Evolutionary conservation across 2,113 vertebrate genomes (phyloP).

Genomic region (Siniperca chuatsi): DNA sequence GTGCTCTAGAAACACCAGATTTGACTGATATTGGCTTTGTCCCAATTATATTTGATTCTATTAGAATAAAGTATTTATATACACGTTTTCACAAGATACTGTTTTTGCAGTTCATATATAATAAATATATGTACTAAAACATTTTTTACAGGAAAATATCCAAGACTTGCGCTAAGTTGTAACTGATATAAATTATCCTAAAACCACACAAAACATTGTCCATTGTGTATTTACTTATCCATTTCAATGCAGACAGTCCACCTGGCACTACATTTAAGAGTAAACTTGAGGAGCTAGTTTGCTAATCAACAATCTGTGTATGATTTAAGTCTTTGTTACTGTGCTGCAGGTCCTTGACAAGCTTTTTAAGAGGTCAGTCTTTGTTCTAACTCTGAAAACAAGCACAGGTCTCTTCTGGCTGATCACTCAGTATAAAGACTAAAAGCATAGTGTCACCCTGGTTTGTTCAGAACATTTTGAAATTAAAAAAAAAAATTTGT

Average conservation of each 20-base stretch:
- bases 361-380: background rate
- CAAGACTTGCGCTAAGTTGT: background rate
- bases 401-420: background rate
- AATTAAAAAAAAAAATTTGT: background rate
- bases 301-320: background rate
- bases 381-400: conserved; percentile 3
- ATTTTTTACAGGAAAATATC: background rate
- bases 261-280: background rate
- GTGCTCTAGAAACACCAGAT: background rate
- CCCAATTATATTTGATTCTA: background rate
- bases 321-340: background rate
- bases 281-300: background rate
- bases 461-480: background rate
- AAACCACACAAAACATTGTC: background rate
- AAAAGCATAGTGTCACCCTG: background rate
- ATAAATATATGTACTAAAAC: background rate
- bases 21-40: background rate
- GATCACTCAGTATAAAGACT: background rate
- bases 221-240: background rate
- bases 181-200: background rate
- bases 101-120: background rate
- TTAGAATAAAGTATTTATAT: background rate
- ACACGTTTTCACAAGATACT: too few relatives aligned
- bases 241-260: background rate
- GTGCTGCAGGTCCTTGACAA: conserved; percentile 13